Base-by-base conservation (phyloP, 2,888 invertebrate genomes). In the Brachyptera risi region DNA sequence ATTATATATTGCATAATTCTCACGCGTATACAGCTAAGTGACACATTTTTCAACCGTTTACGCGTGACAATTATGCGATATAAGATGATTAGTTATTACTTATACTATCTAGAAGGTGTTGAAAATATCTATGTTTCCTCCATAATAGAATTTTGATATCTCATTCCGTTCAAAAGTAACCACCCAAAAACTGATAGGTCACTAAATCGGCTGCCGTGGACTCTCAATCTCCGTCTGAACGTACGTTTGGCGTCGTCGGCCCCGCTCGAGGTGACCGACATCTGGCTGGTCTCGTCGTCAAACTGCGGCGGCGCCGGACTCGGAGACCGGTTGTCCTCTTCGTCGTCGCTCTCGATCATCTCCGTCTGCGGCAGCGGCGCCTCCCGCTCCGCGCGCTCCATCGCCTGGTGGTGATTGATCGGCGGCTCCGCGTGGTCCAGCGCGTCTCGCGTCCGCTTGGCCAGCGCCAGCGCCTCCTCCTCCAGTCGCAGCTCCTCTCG, bases 401-500 rank as follows among this genome's bases (percentile, higher is more conserved):
- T 17, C 19, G 1, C 24, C 24, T 21, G 15, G 17, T 13, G 56
- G 31, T 56, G 23, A n/a, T n/a, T 21, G 17, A 11, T 9, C 40
- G 19, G n/a, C 23, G 1, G 26, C 26, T 58, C 42, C 27, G 40
- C 60, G 11, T 35, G 26, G 61, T 64, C 61, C 60, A 60, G 51
- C 58, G 61, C 60, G 1, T 64, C 66, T 2, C 63, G 59, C 57
- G 64, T 60, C 26, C 65, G 65, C 27, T 66, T 64, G 13, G 65
- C 62, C 64, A 62, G 63, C n/a, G 67, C 66, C 60, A 67, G 63
- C 37, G 64, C 65, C 26, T 66, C 72, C n/a, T 76, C 71, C 69
- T 73, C 73, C 63, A 65, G 60, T 62, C 63, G 31, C 65, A 75
- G 73, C 66, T 75, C 15, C 72, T 84, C 84, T 44, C 79, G 77